Percentiles rank a stretch among this genome's conserved stretches.
phyloP scores from a whole-genome alignment of 2,797 vertebrate species.

The Heteromormyrus szaboi region DNA sequence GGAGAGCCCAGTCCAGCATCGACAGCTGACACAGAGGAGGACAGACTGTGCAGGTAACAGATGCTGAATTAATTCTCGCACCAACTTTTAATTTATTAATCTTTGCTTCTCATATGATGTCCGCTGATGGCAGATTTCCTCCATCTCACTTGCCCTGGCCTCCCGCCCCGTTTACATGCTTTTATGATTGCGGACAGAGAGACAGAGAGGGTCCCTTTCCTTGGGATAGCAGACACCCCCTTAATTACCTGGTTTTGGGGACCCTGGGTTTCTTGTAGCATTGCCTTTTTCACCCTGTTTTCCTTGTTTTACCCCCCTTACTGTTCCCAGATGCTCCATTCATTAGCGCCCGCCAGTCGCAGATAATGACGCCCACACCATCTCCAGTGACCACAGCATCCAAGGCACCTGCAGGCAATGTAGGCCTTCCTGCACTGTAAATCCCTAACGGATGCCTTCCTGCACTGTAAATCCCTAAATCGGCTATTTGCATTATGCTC shows the following conservation, averaged over 20 bases:
- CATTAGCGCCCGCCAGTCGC: not conserved
- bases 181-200: slow-evolving; percentile 48
- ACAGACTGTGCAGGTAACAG: not conserved
- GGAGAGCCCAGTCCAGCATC: not conserved
- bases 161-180: not conserved
- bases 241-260: not conserved
- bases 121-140: slow-evolving; percentile 42
- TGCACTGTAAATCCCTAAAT: not conserved
- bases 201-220: not conserved
- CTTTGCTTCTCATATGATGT: slow-evolving; percentile 42
- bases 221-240: not conserved
- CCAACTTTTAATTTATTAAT: slow-evolving; percentile 28
- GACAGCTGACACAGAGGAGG: not conserved
- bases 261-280: not conserved
- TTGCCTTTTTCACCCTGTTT: not conserved
- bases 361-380: not conserved
- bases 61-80: slow-evolving; percentile 22
- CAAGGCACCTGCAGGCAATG: not conserved
- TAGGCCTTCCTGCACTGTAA: not conserved
- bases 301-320: not conserved
- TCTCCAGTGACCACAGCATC: not conserved
- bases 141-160: not conserved
- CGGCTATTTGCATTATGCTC: not conserved
- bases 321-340: not conserved
- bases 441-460: not conserved